phyloP scores from a whole-genome alignment of 2,888 invertebrate genomes.

The Orgyia antiqua region DNA sequence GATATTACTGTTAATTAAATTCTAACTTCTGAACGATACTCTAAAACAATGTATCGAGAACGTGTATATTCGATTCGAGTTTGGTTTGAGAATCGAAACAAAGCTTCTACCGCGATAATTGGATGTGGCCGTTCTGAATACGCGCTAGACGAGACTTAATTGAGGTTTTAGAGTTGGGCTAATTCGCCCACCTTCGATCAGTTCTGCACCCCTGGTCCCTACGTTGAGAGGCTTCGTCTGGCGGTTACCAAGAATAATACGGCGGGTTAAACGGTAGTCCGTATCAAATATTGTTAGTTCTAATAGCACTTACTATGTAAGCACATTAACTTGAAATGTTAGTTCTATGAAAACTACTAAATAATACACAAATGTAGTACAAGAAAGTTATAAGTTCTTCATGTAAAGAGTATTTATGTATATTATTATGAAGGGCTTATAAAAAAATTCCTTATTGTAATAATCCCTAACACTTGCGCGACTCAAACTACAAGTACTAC shows the following conservation, averaged over 20 bases:
- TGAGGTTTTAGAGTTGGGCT: slow-evolving; percentile 77
- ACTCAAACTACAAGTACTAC: no score
- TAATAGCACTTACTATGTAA: no score
- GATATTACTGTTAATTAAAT: no score
- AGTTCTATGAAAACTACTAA: no score
- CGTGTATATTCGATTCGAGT: slow-evolving; percentile 34
- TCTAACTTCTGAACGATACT: no score
- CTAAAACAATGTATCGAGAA: slow-evolving; percentile 27
- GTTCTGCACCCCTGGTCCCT: slow-evolving; percentile 44
- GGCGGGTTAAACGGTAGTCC: slow-evolving; percentile 53
- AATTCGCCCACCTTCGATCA: slow-evolving; percentile 75
- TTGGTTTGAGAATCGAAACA: slow-evolving; percentile 56
- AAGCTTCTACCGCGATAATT: slow-evolving; percentile 72
- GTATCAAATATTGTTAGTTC: slow-evolving; percentile 25
- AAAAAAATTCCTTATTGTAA: no score
- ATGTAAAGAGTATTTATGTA: no score
- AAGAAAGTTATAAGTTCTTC: no score
- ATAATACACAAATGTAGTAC: no score
- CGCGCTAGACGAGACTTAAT: slow-evolving; percentile 77
- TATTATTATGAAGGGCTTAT: no score
- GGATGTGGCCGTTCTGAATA: slow-evolving; percentile 73
- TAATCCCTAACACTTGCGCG: no score
- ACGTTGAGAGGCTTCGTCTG: slow-evolving; percentile 59
- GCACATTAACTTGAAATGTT: no score
- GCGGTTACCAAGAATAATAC: slow-evolving; percentile 53